These are phyloP conservation scores for Hirtodrosophila histrioides DNA, from an alignment of 2,888 invertebrate genomes.

Conservation along the genomic window DNA sequence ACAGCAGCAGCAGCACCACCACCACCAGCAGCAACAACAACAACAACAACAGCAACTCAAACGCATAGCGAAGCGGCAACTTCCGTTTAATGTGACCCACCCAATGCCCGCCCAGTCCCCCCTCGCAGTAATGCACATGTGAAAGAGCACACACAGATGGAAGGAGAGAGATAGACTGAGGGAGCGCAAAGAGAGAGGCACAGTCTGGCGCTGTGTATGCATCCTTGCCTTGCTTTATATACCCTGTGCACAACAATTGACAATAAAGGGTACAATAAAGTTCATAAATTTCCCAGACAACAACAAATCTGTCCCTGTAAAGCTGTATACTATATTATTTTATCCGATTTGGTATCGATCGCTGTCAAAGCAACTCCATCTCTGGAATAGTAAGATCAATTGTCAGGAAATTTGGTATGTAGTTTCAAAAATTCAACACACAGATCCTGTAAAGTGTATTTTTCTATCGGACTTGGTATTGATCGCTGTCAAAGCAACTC, in stretches of 20 bases:
- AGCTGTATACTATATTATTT: no score
- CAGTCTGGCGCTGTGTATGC: slow-evolving; percentile 44
- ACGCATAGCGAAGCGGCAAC: slow-evolving; percentile 77
- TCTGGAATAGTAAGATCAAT: no score
- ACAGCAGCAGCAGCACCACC: slow-evolving; percentile 17
- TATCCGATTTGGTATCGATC: no score
- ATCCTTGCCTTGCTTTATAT: slow-evolving; percentile 43
- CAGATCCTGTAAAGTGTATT: no score
- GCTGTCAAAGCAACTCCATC: no score
- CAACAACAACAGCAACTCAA: slow-evolving; percentile 57
- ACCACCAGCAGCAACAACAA: slow-evolving; percentile 27
- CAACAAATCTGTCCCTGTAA: no score
- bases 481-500: no score
- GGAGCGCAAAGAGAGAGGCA: slow-evolving; percentile 10
- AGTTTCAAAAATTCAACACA: no score
- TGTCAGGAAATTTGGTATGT: no score
- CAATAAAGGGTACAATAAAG: not conserved
- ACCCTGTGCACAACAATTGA: slow-evolving; percentile 25
- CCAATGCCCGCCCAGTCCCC: slow-evolving; percentile 11
- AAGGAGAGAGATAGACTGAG: not conserved
- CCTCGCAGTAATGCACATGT: slow-evolving; percentile 68
- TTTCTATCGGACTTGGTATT: no score
- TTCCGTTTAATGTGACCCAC: slow-evolving; percentile 74
- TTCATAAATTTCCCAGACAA: no score
- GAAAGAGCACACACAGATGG: slow-evolving; percentile 34